Evolutionary conservation across 2,888 invertebrate species (phyloP).

Genomic region (Trachelus stipa): DNA sequence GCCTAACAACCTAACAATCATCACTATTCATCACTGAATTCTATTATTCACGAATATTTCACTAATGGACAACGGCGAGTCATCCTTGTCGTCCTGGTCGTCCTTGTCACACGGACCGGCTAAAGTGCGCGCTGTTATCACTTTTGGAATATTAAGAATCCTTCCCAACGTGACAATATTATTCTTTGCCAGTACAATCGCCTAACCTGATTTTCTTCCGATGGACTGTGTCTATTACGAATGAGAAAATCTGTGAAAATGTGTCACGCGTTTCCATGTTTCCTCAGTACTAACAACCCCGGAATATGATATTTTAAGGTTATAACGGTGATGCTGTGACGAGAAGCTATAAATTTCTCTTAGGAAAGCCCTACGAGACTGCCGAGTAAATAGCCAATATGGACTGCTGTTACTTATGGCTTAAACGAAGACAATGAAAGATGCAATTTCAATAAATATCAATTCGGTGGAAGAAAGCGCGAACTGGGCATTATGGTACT

Average conservation of each 20-base stretch:
- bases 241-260: background rate
- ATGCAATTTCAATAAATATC: constrained; percentile 41
- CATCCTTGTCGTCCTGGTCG: background rate
- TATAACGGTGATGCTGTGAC: background rate
- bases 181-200: background rate
- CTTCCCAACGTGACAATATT: background rate
- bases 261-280: background rate
- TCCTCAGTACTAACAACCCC: background rate
- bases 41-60: constrained; percentile 39
- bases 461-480: constrained; percentile 39
- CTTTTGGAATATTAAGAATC: background rate
- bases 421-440: constrained; percentile 31
- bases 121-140: background rate
- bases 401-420: constrained; percentile 24
- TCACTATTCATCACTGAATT: constrained; percentile 51
- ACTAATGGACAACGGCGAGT: constrained; percentile 27
- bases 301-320: background rate
- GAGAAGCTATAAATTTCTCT: background rate
- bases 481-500: constrained; percentile 28
- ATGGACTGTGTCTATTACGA: background rate
- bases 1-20: constrained; percentile 38
- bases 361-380: constrained; percentile 9
- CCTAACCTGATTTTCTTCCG: background rate
- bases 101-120: background rate
- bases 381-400: constrained; percentile 41